phyloP scores from a whole-genome alignment of 2,797 vertebrate genomes.

The Chelmon rostratus region DNA sequence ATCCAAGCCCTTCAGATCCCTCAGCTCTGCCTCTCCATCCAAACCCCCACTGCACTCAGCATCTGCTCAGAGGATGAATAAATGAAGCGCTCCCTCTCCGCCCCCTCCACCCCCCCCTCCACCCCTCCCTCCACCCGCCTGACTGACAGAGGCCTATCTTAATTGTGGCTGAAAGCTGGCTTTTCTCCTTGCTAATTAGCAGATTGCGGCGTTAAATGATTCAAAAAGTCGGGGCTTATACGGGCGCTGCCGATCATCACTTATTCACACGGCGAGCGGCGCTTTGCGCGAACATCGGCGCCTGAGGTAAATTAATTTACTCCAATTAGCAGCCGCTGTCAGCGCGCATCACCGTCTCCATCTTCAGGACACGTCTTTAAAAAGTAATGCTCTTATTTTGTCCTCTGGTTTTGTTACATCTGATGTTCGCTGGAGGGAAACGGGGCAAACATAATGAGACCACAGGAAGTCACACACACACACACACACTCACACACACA shows the following conservation, averaged over 20 bases:
- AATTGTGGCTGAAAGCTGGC: constrained; percentile 88
- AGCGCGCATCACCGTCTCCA: constrained; percentile 82
- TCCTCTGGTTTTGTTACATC: constrained; percentile 79
- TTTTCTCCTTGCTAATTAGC: constrained; percentile 89
- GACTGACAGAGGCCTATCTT: constrained; percentile 86
- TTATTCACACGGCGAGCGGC: constrained; percentile 84
- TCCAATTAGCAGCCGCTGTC: constrained; percentile 89
- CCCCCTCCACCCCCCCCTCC: background rate
- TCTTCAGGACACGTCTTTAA: constrained; percentile 71
- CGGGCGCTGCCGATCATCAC: constrained; percentile 86
- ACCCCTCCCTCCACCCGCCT: constrained; percentile 64
- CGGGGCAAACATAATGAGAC: constrained; percentile 64
- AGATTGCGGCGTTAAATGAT: constrained; percentile 91
- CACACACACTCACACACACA: constrained; percentile 5
- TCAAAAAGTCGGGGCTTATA: constrained; percentile 87
- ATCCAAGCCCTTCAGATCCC: constrained; percentile 61
- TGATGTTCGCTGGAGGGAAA: constrained; percentile 77
- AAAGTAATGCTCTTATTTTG: constrained; percentile 83
- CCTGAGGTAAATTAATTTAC: constrained; percentile 89
- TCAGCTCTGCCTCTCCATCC: constrained; percentile 68
- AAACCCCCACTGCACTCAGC: constrained; percentile 80
- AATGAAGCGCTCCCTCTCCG: constrained; percentile 75
- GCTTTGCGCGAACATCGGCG: constrained; percentile 81
- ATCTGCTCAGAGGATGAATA: constrained; percentile 87
- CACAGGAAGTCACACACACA: constrained; percentile 47